Conservation (phyloP, 2,113 vertebrate genomes). For the Chionomys nivalis region DNA sequence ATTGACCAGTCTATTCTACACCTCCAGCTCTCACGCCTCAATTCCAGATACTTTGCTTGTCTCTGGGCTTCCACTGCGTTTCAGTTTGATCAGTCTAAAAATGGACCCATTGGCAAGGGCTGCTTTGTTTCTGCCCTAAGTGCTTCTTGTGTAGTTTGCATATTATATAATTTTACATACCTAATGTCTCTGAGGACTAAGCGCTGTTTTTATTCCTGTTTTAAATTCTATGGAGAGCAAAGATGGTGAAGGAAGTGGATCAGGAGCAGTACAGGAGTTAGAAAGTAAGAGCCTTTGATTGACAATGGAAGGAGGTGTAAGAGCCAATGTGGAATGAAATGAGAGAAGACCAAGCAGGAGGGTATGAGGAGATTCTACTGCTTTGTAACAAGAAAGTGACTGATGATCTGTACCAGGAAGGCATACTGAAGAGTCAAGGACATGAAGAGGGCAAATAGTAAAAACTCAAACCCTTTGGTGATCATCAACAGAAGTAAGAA, state of each 20-base stretch:
- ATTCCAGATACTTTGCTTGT: background rate
- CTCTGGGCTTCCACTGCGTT: background rate
- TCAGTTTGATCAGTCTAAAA: background rate
- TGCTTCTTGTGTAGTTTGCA: background rate
- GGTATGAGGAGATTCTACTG: background rate
- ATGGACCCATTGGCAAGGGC: background rate
- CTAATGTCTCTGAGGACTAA: background rate
- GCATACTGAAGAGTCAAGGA: background rate
- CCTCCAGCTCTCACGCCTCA: background rate
- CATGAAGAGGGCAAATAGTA: background rate
- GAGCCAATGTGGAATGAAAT: rapidly evolving
- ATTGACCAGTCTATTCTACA: background rate
- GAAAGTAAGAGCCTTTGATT: background rate
- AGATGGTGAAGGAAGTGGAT: background rate
- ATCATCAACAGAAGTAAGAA: background rate
- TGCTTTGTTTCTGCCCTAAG: background rate
- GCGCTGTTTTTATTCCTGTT: background rate
- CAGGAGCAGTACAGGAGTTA: background rate
- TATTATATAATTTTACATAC: background rate
- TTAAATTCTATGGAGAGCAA: background rate
- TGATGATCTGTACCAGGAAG: background rate
- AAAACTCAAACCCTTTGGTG: background rate
- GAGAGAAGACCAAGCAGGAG: background rate
- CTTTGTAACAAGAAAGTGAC: background rate
- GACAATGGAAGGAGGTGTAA: background rate